These are phyloP conservation scores for Drosophila nr. perissopoda DNA, from an alignment of 2,888 invertebrate genomes.

Conservation along the genomic window DNA sequence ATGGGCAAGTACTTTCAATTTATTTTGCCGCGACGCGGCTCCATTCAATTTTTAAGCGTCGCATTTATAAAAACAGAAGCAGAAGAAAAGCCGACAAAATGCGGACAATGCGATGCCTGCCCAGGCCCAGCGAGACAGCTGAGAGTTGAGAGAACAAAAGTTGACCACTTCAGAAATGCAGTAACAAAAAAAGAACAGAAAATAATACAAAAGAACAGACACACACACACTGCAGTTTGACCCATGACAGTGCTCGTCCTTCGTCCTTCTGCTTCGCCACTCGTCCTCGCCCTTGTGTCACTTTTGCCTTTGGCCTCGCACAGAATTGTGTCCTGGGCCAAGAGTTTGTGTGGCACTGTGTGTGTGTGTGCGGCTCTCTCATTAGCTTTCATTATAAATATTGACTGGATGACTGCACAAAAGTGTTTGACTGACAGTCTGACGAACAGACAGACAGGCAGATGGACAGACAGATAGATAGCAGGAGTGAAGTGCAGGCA, in stretches of 20 bases:
- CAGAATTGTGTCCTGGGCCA: conserved; percentile 16
- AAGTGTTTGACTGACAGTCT: conserved; percentile 60
- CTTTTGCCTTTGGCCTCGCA: conserved; percentile 10
- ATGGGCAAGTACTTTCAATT: conserved; percentile 79
- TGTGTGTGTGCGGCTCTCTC: conserved; percentile 46
- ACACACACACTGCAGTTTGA: conserved; percentile 26
- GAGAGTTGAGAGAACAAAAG: conserved; percentile 20
- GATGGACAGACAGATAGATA: conserved; percentile 15
- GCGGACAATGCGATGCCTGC: conserved; percentile 41
- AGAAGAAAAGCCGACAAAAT: conserved; percentile 65
- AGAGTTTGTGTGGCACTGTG: conserved; percentile 19
- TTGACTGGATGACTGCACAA: conserved; percentile 68
- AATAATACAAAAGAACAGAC: conserved; percentile 14
- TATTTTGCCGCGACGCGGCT: conserved; percentile 65
- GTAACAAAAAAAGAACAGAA: conserved; percentile 1
- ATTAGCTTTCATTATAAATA: conserved; percentile 80
- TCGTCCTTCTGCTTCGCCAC: not conserved
- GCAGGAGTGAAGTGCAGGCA: not conserved
- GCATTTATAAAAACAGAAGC: conserved; percentile 53
- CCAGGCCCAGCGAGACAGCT: not conserved
- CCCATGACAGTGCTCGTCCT: conserved; percentile 15
- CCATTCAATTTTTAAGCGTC: conserved; percentile 59
- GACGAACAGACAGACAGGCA: conserved; percentile 27
- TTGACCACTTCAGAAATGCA: conserved; percentile 54
- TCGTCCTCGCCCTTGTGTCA: conserved; percentile 7